phyloP scores from a whole-genome alignment of 2,888 invertebrate species.

The Drosophila helvetica region DNA sequence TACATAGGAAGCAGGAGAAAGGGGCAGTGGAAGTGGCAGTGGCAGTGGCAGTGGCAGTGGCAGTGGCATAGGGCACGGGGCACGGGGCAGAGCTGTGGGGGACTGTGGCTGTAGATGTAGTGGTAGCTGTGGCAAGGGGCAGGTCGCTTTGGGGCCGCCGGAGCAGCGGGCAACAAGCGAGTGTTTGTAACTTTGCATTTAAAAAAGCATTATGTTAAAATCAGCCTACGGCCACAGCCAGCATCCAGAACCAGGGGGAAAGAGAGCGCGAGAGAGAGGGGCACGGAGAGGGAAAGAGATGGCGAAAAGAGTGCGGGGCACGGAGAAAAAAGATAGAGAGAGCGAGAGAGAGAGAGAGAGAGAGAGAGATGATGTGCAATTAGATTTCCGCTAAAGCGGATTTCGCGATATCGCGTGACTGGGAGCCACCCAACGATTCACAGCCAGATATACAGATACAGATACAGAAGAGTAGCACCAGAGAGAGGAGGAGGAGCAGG shows the following conservation, averaged over 20 bases:
- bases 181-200: conserved; percentile 79
- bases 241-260: conserved; percentile 24
- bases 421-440: conserved; percentile 64
- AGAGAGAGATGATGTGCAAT: conserved; percentile 71
- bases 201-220: conserved; percentile 80
- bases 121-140: conserved; percentile 3
- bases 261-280: neutral
- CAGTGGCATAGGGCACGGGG: neutral
- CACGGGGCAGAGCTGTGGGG: too few species aligned
- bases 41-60: neutral
- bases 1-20: conserved; percentile 56
- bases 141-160: conserved; percentile 25
- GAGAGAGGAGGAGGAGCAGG: neutral
- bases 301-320: conserved; percentile 13
- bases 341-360: conserved; percentile 19
- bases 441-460: conserved; percentile 30
- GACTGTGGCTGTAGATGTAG: too few species aligned
- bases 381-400: conserved; percentile 80
- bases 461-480: conserved; percentile 7
- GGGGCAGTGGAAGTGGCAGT: neutral
- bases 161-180: conserved; percentile 44
- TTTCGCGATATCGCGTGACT: conserved; percentile 79
- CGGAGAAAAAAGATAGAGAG: neutral
- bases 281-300: conserved; percentile 23
- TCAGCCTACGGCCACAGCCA: conserved; percentile 71